These are phyloP conservation scores for Artibeus lituratus DNA, from an alignment of 2,797 vertebrate genomes.

Conservation along the genomic window DNA sequence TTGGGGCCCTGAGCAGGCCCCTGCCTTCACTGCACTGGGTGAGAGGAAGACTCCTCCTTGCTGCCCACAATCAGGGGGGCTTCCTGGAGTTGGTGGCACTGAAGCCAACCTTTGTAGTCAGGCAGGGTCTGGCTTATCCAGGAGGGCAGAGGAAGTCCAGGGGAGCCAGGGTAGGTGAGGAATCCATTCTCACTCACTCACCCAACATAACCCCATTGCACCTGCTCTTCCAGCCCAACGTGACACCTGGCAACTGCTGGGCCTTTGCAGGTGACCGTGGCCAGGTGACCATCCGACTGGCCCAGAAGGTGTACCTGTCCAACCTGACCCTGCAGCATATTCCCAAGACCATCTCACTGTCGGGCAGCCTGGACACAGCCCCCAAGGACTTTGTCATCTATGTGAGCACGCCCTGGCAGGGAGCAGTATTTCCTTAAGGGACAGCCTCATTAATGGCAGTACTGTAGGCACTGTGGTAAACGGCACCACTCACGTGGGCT, in stretches of 20 bases:
- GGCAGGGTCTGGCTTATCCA: not conserved
- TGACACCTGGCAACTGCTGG: constrained; percentile 75
- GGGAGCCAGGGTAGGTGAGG: not conserved
- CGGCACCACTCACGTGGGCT: fast-evolving
- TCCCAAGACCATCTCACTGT: constrained; percentile 58
- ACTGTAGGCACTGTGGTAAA: not conserved
- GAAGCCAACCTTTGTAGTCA: not conserved
- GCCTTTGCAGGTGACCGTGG: constrained; percentile 44
- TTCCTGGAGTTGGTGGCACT: not conserved
- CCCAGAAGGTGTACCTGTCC: constrained; percentile 60
- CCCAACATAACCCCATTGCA: not conserved
- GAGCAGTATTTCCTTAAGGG: not conserved
- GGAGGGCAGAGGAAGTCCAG: not conserved
- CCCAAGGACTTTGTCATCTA: constrained; percentile 66
- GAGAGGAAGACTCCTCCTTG: not conserved
- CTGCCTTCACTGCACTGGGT: not conserved
- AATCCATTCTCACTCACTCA: too few relatives aligned
- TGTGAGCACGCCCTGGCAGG: not conserved
- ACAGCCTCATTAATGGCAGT: fast-evolving
- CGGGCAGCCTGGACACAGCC: constrained; percentile 6
- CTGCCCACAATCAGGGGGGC: not conserved
- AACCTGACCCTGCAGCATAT: constrained; percentile 67
- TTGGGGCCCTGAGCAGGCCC: not conserved
- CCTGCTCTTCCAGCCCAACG: constrained; percentile 54
- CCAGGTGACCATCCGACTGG: constrained; percentile 64